Conservation (phyloP, 2,113 vertebrate species). For the Hippocampus mohnikei region DNA sequence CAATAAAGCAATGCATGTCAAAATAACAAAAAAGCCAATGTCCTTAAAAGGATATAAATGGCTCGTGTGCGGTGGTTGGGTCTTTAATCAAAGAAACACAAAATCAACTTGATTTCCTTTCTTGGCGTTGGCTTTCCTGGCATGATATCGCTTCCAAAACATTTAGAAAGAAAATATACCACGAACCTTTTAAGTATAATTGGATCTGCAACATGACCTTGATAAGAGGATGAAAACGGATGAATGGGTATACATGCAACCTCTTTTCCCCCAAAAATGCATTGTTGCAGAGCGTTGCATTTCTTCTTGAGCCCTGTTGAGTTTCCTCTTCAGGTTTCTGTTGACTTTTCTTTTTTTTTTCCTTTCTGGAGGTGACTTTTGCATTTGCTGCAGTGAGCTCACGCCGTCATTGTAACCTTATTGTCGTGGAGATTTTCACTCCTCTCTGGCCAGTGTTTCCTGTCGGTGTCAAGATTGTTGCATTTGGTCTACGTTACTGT, state of each 20-base stretch:
- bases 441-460: constrained; percentile 13
- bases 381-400: not conserved
- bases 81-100: too few relatives aligned
- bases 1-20: too few relatives aligned
- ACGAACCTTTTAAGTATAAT: not conserved
- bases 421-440: constrained; percentile 24
- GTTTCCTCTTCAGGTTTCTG: not conserved
- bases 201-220: not conserved
- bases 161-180: not conserved
- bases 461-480: constrained; percentile 21
- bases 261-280: not conserved
- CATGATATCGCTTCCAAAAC: not conserved
- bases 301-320: not conserved
- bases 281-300: not conserved
- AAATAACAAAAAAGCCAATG: too few relatives aligned
- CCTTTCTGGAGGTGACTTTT: constrained; percentile 12
- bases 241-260: not conserved
- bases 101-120: too few relatives aligned
- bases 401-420: not conserved
- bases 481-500: constrained; percentile 15
- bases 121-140: too few relatives aligned
- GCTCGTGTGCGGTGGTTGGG: too few relatives aligned
- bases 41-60: too few relatives aligned
- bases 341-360: constrained; percentile 7
- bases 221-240: not conserved